phyloP scores from a whole-genome alignment of 1,140 invertebrate genomes.

The Drosophila tristis region DNA sequence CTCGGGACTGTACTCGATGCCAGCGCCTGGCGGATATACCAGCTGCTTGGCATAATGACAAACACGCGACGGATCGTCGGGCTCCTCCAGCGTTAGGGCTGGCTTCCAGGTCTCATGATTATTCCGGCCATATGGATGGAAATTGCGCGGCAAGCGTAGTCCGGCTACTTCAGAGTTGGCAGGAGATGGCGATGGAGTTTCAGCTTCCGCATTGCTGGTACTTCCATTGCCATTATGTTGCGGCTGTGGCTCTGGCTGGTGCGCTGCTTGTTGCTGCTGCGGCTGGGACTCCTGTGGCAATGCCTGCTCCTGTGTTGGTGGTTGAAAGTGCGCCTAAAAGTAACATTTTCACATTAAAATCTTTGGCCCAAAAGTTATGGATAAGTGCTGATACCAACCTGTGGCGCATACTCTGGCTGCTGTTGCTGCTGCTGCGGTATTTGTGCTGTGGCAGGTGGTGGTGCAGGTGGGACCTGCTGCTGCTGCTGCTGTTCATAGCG shows the following conservation, averaged over 20 bases:
- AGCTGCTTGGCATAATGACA: slow-evolving; percentile 78
- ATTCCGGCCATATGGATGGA: slow-evolving; percentile 72
- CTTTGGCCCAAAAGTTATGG: too few species aligned
- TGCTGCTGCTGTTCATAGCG: slow-evolving; percentile 33
- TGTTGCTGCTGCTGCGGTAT: slow-evolving; percentile 4
- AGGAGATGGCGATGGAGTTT: not conserved
- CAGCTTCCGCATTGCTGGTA: slow-evolving; percentile 12
- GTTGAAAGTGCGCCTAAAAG: slow-evolving; percentile 7
- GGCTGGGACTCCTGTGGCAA: slow-evolving; percentile 9
- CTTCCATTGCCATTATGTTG: slow-evolving; percentile 42
- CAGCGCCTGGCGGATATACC: slow-evolving; percentile 70
- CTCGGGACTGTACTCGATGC: slow-evolving; percentile 80
- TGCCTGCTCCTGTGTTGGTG: slow-evolving; percentile 19
- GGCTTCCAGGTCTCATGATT: slow-evolving; percentile 83
- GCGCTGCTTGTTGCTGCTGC: slow-evolving; percentile 22
- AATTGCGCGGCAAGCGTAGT: slow-evolving; percentile 70
- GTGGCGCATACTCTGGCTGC: slow-evolving; percentile 31
- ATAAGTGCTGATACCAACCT: slow-evolving; percentile 7
- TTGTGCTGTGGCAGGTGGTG: not conserved
- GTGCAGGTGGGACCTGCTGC: not conserved
- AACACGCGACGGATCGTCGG: slow-evolving; percentile 73
- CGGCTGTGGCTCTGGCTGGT: slow-evolving; percentile 13
- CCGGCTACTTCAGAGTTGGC: slow-evolving; percentile 39
- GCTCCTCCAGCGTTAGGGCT: slow-evolving; percentile 78
- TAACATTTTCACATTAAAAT: too few species aligned